Percentiles rank a stretch among this genome's conserved stretches.
Evolutionary conservation across 2,888 invertebrate genomes (phyloP).

Genomic region (Bombylius major): DNA sequence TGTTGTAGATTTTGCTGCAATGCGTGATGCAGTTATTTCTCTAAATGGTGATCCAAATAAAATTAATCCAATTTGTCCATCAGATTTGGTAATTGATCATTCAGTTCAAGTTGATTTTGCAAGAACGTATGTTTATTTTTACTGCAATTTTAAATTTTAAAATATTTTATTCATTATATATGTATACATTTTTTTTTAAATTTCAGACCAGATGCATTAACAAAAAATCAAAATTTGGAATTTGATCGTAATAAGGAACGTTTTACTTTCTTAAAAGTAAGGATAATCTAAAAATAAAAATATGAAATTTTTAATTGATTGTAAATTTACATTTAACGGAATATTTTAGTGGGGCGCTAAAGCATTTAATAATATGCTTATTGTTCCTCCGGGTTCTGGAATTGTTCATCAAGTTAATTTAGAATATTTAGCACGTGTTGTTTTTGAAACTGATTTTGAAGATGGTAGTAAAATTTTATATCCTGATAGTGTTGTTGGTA

Average conservation of each 20-base stretch:
- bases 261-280: conserved; percentile 88
- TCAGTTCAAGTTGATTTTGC: conserved; percentile 94
- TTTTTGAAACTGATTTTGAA: conserved; percentile 51
- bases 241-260: conserved; percentile 92
- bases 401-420: conserved; percentile 98
- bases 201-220: conserved; percentile 69
- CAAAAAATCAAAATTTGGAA: conserved; percentile 88
- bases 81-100: conserved; percentile 96
- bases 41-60: conserved; percentile 81
- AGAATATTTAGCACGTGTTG: conserved; percentile 84
- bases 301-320: not conserved
- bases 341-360: conserved; percentile 83
- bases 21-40: conserved; percentile 85
- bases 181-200: conserved; percentile 1
- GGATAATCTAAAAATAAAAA: not conserved
- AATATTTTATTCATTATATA: conserved; percentile 1
- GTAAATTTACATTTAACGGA: conserved; percentile 1
- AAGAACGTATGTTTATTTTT: conserved; percentile 42
- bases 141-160: not conserved
- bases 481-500: conserved; percentile 90
- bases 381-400: conserved; percentile 95
- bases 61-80: conserved; percentile 95
- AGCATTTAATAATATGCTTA: conserved; percentile 89
- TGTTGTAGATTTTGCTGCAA: conserved; percentile 96
- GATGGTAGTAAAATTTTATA: conserved; percentile 45